A percentile compares a stretch with the other conserved stretches of the same genome.
phyloP scores from a whole-genome alignment of 1,140 invertebrate species.

The Pseudomyrmex cubaensis region DNA sequence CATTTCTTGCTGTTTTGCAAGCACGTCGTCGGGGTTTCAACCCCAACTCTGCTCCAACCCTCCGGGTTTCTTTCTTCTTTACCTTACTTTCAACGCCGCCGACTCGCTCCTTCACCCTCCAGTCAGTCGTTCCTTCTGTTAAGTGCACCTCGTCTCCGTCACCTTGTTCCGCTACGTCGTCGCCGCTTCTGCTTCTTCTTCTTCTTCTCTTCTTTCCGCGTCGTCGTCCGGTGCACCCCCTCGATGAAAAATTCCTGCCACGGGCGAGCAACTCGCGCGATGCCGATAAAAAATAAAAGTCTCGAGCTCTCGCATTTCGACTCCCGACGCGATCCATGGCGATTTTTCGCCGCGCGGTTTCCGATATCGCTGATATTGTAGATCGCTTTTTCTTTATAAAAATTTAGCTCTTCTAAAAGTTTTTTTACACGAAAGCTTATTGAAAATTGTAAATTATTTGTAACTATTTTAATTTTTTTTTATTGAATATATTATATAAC shows the following conservation, averaged over 20 bases:
- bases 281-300: conserved; percentile 67
- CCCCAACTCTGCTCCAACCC: conserved; percentile 20
- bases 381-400: neutral
- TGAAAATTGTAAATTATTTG: too few relatives aligned
- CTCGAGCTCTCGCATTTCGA: conserved; percentile 57
- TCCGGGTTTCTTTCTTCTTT: conserved; percentile 58
- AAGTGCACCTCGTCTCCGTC: conserved; percentile 73
- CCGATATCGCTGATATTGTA: conserved; percentile 8
- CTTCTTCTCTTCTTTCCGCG: conserved; percentile 23
- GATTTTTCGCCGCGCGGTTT: conserved; percentile 34
- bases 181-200: conserved; percentile 22
- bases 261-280: conserved; percentile 33
- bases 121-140: conserved; percentile 57
- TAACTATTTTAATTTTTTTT: too few relatives aligned
- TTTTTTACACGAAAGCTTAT: too few relatives aligned
- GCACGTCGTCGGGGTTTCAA: neutral
- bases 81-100: conserved; percentile 48
- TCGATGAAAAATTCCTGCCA: conserved; percentile 73
- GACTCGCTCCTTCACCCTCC: conserved; percentile 33
- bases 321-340: neutral
- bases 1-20: conserved; percentile 53
- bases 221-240: conserved; percentile 35
- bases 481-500: too few relatives aligned
- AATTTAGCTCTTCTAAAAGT: too few relatives aligned
- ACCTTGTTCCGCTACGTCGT: conserved; percentile 65